phyloP scores from a whole-genome alignment of 2,888 invertebrate species.

The Pelosia muscerda region DNA sequence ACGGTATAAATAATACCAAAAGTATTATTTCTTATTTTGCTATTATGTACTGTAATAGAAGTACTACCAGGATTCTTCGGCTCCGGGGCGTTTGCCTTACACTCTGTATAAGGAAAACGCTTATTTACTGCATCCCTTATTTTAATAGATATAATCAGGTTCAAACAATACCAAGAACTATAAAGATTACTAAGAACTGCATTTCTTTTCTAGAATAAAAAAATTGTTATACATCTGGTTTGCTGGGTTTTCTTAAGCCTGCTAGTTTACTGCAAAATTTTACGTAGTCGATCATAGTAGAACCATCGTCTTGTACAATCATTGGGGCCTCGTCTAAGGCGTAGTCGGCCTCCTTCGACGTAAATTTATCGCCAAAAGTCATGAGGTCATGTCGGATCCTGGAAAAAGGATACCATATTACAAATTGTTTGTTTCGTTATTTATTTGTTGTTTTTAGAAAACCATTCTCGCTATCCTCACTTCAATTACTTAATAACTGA shows the following conservation, averaged over 20 bases:
- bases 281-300: constrained; percentile 88
- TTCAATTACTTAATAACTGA: neutral
- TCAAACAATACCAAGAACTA: too few species aligned
- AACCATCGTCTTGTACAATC: constrained; percentile 81
- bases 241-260: constrained; percentile 85
- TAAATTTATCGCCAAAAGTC: constrained; percentile 89
- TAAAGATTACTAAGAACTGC: neutral
- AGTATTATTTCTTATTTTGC: too few species aligned
- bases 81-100: too few species aligned
- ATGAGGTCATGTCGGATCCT: constrained; percentile 89
- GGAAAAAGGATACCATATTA: constrained; percentile 39
- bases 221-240: constrained; percentile 35
- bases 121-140: neutral
- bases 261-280: constrained; percentile 88
- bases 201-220: neutral
- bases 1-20: too few species aligned
- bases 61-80: too few species aligned
- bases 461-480: neutral
- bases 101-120: too few species aligned
- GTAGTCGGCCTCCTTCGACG: constrained; percentile 87
- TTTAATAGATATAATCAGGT: neutral
- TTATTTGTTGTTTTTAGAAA: constrained; percentile 3
- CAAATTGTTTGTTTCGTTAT: constrained; percentile 6
- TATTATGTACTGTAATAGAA: too few species aligned
- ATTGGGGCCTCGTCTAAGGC: constrained; percentile 88